A percentile compares a stretch with the other conserved stretches of the same genome.
phyloP scores from a whole-genome alignment of 2,888 invertebrate species.

The Drosophila sordidula region DNA sequence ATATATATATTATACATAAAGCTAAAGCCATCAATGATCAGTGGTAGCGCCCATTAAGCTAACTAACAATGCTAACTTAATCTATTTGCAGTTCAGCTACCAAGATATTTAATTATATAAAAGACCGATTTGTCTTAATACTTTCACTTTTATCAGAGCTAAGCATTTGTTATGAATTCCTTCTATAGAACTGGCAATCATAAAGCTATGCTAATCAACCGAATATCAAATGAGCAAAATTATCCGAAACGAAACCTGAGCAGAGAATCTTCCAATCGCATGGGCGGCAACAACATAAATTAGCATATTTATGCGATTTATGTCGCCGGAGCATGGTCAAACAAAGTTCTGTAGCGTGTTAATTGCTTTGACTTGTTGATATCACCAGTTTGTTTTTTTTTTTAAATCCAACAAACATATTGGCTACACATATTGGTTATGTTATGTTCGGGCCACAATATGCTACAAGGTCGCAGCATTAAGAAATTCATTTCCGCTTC shows the following conservation, averaged over 20 bases:
- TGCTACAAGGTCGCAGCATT: constrained; percentile 38
- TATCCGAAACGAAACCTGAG: constrained; percentile 39
- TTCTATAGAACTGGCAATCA: constrained; percentile 13
- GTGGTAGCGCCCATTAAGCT: too few relatives aligned
- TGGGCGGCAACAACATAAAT: constrained; percentile 58
- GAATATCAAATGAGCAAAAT: constrained; percentile 28
- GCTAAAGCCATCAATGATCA: too few relatives aligned
- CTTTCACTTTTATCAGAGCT: constrained; percentile 45
- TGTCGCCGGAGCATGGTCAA: constrained; percentile 54
- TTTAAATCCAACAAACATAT: constrained; percentile 27
- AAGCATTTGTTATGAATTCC: constrained; percentile 1
- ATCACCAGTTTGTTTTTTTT: constrained; percentile 44
- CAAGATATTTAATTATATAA: too few relatives aligned
- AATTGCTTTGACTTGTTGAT: constrained; percentile 52
- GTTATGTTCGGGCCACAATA: constrained; percentile 16
- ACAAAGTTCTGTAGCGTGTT: constrained; percentile 52
- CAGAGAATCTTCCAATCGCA: constrained; percentile 30
- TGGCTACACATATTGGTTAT: constrained; percentile 29
- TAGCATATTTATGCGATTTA: constrained; percentile 66
- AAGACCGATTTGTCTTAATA: neutral
- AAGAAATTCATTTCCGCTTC: constrained; percentile 46
- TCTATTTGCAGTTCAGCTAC: neutral
- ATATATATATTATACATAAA: too few relatives aligned
- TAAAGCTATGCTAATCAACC: constrained; percentile 48
- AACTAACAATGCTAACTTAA: too few relatives aligned